Evolutionary conservation across 2,888 invertebrate species (phyloP).

Genomic region (Andrena marginata): DNA sequence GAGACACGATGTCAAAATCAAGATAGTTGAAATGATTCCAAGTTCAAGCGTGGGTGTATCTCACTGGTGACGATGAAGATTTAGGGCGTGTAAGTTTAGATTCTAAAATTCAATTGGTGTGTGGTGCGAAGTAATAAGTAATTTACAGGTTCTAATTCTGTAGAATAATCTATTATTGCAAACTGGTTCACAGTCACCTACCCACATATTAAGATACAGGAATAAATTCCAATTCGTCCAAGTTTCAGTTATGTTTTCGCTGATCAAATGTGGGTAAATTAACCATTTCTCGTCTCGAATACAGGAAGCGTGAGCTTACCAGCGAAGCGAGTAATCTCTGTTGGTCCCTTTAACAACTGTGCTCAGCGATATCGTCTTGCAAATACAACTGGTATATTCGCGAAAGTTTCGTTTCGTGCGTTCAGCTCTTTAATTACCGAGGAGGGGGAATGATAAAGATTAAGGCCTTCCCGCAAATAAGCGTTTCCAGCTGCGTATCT

Average conservation of each 20-base stretch:
- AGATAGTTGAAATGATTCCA: neutral
- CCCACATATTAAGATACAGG: too few relatives aligned
- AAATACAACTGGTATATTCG: neutral
- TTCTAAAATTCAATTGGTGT: too few relatives aligned
- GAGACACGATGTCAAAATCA: too few relatives aligned
- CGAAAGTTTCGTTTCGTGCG: too few relatives aligned
- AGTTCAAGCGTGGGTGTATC: neutral
- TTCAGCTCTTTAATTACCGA: neutral
- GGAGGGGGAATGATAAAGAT: constrained; percentile 8
- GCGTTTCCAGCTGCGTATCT: constrained; percentile 20
- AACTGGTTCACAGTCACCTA: too few relatives aligned
- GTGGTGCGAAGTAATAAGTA: too few relatives aligned
- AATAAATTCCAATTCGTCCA: neutral
- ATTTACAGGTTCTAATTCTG: too few relatives aligned
- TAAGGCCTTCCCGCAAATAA: constrained; percentile 4
- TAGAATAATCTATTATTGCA: too few relatives aligned
- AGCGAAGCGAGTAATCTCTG: neutral
- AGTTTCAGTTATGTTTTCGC: neutral
- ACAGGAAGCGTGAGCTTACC: neutral
- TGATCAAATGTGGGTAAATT: neutral
- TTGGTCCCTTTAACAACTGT: neutral
- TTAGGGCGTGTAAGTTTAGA: too few relatives aligned
- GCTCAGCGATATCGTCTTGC: neutral
- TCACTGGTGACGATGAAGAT: too few relatives aligned
- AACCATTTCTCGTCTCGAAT: neutral